phyloP scores from a whole-genome alignment of 2,797 vertebrate species.

The Threskiornis aethiopicus region DNA sequence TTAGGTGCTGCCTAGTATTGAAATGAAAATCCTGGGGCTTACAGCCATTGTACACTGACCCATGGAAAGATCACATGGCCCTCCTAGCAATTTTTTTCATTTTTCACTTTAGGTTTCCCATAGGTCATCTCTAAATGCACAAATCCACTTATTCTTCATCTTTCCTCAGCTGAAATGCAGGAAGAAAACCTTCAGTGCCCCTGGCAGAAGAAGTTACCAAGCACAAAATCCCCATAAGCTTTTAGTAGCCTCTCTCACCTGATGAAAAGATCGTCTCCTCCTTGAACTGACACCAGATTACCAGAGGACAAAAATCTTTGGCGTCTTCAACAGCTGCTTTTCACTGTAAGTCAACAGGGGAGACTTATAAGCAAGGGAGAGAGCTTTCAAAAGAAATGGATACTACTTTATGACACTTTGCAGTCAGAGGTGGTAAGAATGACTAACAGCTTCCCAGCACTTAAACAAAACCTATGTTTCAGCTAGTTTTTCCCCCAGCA shows the following conservation, averaged over 20 bases:
- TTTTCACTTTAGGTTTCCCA: not conserved
- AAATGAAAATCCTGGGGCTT: not conserved
- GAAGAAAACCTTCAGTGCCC: not conserved
- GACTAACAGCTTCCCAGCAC: rapidly evolving
- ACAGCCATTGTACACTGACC: not conserved
- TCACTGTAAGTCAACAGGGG: not conserved
- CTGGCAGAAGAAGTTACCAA: not conserved
- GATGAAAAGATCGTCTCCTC: not conserved
- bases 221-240: not conserved
- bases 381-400: not conserved
- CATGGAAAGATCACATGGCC: not conserved
- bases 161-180: not conserved
- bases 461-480: not conserved
- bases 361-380: not conserved
- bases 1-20: not conserved
- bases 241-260: not conserved
- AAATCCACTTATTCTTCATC: not conserved
- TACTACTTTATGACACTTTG: not conserved
- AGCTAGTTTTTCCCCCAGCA: not conserved
- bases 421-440: not conserved
- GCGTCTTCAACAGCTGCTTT: not conserved
- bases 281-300: not conserved
- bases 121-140: not conserved
- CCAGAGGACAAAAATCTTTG: not conserved
- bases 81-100: not conserved